phyloP scores from a whole-genome alignment of 2,888 invertebrate species.

The Papilio demoleus region DNA sequence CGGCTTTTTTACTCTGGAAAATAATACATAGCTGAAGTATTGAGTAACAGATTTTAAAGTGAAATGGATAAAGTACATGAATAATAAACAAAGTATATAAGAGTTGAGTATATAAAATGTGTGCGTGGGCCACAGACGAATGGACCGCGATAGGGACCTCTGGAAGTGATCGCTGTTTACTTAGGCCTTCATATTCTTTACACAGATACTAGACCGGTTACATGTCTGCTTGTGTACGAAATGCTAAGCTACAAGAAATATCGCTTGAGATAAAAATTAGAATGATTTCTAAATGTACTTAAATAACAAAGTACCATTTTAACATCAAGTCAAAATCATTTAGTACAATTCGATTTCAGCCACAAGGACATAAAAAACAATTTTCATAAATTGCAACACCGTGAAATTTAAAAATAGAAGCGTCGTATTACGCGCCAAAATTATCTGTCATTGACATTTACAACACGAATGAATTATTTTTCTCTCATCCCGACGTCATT shows the following conservation, averaged over 20 bases:
- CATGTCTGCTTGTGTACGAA: constrained; percentile 20
- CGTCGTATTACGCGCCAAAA: constrained; percentile 22
- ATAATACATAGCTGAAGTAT: neutral
- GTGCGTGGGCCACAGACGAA: constrained; percentile 38
- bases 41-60: neutral
- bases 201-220: constrained; percentile 34
- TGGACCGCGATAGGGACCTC: constrained; percentile 26
- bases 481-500: constrained; percentile 26
- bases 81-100: constrained; percentile 29
- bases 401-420: constrained; percentile 3
- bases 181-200: constrained; percentile 40
- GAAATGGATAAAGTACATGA: neutral
- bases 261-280: neutral
- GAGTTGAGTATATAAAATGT: constrained; percentile 29
- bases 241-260: constrained; percentile 8
- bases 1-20: too few relatives aligned
- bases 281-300: neutral
- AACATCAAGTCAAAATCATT: too few relatives aligned
- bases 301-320: neutral
- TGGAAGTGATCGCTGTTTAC: constrained; percentile 32
- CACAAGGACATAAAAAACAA: too few relatives aligned
- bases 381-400: constrained; percentile 1
- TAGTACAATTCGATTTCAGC: too few relatives aligned
- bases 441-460: constrained; percentile 19
- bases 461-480: constrained; percentile 13